These are phyloP conservation scores for Epirrhoe alternata DNA, from an alignment of 2,888 invertebrate species.

Conservation along the genomic window DNA sequence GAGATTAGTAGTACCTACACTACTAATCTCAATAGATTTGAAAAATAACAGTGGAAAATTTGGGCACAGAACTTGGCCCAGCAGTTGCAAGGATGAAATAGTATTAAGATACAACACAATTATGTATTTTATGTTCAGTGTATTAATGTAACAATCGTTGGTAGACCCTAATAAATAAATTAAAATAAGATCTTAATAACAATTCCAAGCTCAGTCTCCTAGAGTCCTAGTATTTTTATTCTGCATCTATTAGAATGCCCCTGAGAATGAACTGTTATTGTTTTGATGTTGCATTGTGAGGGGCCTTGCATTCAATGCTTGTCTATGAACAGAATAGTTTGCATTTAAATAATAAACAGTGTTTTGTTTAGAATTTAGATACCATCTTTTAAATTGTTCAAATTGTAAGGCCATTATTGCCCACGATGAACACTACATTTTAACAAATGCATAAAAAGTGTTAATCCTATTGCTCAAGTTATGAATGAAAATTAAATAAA, in stretches of 20 bases:
- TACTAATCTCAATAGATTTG: too few relatives aligned
- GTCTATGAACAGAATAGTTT: slow-evolving; percentile 25
- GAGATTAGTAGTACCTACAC: too few relatives aligned
- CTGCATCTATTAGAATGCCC: slow-evolving; percentile 23
- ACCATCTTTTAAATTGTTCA: slow-evolving; percentile 20
- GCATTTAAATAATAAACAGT: slow-evolving; percentile 33
- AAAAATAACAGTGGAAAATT: too few relatives aligned
- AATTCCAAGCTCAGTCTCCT: neutral
- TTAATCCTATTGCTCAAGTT: slow-evolving; percentile 13
- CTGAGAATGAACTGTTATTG: slow-evolving; percentile 39
- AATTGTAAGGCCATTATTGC: slow-evolving; percentile 10
- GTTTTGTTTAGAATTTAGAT: slow-evolving; percentile 26
- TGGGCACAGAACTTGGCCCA: too few relatives aligned
- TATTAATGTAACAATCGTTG: too few relatives aligned
- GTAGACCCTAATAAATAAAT: too few relatives aligned
- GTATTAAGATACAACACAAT: too few relatives aligned
- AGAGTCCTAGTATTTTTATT: neutral
- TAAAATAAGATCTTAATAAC: too few relatives aligned
- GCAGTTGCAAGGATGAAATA: too few relatives aligned
- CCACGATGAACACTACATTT: neutral
- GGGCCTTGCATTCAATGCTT: slow-evolving; percentile 33
- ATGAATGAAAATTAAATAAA: slow-evolving; percentile 25
- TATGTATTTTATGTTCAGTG: too few relatives aligned
- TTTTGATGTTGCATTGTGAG: slow-evolving; percentile 42
- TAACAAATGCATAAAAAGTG: neutral